Base-by-base conservation (phyloP, 2,113 vertebrate genomes). In the Neomonachus schauinslandi region DNA sequence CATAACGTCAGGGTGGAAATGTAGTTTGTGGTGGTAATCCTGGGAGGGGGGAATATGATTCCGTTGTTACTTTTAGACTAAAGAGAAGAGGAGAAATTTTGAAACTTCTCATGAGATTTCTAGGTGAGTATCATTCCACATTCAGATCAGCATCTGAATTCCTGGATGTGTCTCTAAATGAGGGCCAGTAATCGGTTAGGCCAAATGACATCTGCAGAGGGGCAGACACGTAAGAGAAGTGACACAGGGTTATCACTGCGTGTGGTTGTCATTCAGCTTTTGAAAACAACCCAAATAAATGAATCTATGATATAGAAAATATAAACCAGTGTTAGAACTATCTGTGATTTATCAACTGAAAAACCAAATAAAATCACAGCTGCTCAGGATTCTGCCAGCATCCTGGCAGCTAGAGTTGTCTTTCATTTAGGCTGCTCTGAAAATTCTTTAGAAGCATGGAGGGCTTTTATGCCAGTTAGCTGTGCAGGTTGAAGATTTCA, bases 301-400 rank as follows among this genome's bases (percentile, higher is more conserved):
- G 61, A 91, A 89, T 81, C 96, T 71, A 63, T 95, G 86, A 97
- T 88, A 80, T 71, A 81, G 92, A 94, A 96, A 87, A 61, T 89
- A 61, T 49, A 93, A 96, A 89, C 91, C 93, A 93, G 39, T 69
- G 88, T 97, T 86, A 95, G 77, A 94, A 88, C 76, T 69, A 91
- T 82, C 81, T 92, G 93, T 96, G 92, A 98, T 91, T 88, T 85
- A 98, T 96, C 95, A 90, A 69, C 87, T 91, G 87, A 95, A 93
- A 97, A 96, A 16, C 13, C 2, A 3, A 94, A 90, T 95, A 95
- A 94, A 94, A 94, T 96, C 95, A 96, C 2, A 0, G 59, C 77
- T 86, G 46, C 39, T 96, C 74, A 21, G 63, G 88, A 92, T 97
- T 97, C 96, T 15, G 51, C 86, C 28, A 33, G 69, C 95, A 61